Conservation (phyloP, 2,888 invertebrate species). For the Euzophera pinguis region DNA sequence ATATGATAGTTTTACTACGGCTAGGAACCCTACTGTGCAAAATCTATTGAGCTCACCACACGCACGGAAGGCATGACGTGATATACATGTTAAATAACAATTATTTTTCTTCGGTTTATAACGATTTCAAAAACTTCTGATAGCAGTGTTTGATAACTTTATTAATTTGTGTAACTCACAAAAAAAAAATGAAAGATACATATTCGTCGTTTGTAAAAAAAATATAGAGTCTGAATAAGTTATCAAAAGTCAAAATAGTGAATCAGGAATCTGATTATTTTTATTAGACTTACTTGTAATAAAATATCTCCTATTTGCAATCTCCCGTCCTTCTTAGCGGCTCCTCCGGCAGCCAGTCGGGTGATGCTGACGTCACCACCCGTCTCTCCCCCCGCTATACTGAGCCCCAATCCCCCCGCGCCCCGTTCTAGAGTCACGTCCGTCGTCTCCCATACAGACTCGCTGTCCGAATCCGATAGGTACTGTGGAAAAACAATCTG, state of each 20-base stretch:
- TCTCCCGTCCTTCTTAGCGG: conserved; percentile 91
- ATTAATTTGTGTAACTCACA: too few species aligned
- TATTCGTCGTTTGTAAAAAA: too few species aligned
- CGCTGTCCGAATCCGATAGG: conserved; percentile 67
- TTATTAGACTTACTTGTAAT: conserved; percentile 81
- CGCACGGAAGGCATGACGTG: not conserved
- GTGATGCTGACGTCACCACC: conserved; percentile 98
- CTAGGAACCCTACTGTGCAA: too few species aligned
- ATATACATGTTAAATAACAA: not conserved
- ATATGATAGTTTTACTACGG: too few species aligned
- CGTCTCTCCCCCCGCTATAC: conserved; percentile 98
- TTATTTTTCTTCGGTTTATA: too few species aligned
- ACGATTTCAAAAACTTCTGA: too few species aligned
- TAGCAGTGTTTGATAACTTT: too few species aligned
- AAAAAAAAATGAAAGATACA: too few species aligned
- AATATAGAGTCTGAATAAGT: too few species aligned
- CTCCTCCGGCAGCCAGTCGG: conserved; percentile 95
- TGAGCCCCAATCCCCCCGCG: conserved; percentile 95
- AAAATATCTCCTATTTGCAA: conserved; percentile 97
- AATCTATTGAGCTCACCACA: too few species aligned
- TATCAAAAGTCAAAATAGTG: too few species aligned
- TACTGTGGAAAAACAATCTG: conserved; percentile 35
- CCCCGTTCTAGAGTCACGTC: conserved; percentile 94
- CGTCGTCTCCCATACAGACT: conserved; percentile 94
- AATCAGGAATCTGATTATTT: too few species aligned